Evolutionary conservation across 1,140 invertebrate genomes (phyloP).

Genomic region (Anoplolepis gracilipes): DNA sequence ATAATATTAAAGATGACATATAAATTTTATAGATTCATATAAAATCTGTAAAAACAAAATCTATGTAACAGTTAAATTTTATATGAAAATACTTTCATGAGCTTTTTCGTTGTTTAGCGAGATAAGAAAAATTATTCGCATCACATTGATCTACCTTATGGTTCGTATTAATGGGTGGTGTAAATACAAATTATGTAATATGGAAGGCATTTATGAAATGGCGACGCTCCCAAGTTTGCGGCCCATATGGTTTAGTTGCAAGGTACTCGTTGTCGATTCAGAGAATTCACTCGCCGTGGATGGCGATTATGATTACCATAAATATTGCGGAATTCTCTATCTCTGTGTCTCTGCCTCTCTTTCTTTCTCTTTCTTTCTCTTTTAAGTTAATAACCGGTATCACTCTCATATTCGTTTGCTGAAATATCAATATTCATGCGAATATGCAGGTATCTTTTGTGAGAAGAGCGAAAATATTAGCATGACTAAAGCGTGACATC

Average conservation of each 20-base stretch:
- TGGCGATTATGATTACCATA: conserved; percentile 50
- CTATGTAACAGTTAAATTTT: background rate
- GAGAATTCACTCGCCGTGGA: background rate
- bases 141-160: background rate
- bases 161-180: background rate
- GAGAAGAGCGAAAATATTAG: conserved; percentile 32
- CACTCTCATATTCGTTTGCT: background rate
- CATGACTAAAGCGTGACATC: background rate
- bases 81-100: conserved; percentile 10
- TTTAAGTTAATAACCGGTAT: conserved; percentile 25
- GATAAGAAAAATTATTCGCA: conserved; percentile 34
- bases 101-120: conserved; percentile 16
- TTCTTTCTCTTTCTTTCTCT: background rate
- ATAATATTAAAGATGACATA: background rate
- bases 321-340: conserved; percentile 39
- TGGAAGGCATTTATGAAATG: conserved; percentile 11
- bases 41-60: background rate
- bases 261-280: background rate
- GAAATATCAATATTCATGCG: conserved; percentile 45
- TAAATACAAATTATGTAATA: background rate
- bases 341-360: too few species aligned
- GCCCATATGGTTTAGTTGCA: background rate
- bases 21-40: conserved; percentile 5
- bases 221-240: background rate
- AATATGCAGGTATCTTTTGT: conserved; percentile 10